A percentile compares a stretch with the other conserved stretches of the same genome.
These are phyloP conservation scores for Eidolon dupreanum DNA, from an alignment of 2,797 vertebrate genomes.

Conservation along the genomic window DNA sequence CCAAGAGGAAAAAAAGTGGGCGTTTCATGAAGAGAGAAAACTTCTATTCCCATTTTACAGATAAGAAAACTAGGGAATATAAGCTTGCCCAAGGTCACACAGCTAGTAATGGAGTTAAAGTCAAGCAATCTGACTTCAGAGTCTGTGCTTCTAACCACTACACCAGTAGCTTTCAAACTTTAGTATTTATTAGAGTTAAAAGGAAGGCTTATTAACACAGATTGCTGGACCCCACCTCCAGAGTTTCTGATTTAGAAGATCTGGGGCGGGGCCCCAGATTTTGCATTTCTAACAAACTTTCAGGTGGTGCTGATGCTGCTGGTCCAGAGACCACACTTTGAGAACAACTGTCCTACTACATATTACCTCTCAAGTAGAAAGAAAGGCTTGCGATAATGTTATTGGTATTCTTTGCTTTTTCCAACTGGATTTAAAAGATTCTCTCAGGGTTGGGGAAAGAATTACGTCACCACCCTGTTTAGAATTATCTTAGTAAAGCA, in stretches of 20 bases:
- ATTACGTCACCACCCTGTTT: not conserved
- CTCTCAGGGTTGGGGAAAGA: not conserved
- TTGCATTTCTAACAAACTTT: not conserved
- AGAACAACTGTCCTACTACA: not conserved
- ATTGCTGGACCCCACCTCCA: not conserved
- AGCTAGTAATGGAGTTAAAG: not conserved
- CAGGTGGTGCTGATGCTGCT: not conserved
- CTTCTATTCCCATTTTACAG: not conserved
- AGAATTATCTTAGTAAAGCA: conserved; percentile 26
- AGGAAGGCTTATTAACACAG: not conserved
- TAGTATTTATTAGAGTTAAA: not conserved
- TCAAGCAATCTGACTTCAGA: not conserved
- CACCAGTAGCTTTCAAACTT: not conserved
- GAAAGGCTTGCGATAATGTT: not conserved
- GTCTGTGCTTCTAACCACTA: not conserved
- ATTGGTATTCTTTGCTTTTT: not conserved
- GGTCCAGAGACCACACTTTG: not conserved
- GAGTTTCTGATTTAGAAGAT: conserved; percentile 3
- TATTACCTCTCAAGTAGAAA: not conserved
- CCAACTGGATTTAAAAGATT: not conserved
- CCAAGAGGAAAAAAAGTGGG: not conserved
- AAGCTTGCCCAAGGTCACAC: not conserved
- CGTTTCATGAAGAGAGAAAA: not conserved
- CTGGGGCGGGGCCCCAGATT: not conserved
- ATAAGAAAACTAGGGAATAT: not conserved